Evolutionary conservation across 1,140 invertebrate species (phyloP).

Genomic region (Drosophila virilis): DNA sequence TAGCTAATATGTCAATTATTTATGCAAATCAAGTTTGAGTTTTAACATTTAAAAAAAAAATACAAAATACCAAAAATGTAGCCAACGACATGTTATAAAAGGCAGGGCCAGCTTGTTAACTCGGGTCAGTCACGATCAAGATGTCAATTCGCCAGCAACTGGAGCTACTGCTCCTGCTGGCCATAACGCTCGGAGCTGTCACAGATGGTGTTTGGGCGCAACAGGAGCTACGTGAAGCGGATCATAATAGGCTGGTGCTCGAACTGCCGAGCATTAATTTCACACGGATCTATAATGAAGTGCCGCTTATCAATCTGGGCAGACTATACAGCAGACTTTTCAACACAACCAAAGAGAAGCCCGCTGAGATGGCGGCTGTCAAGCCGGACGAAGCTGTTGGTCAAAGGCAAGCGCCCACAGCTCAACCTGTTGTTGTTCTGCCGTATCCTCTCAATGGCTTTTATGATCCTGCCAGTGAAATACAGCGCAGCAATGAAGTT

Average conservation of each 20-base stretch:
- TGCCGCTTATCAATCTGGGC: conserved; percentile 22
- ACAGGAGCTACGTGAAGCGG: conserved; percentile 10
- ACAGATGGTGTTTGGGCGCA: neutral
- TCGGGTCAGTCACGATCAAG: conserved; percentile 12
- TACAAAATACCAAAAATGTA: conserved; percentile 26
- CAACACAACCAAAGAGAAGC: conserved; percentile 7
- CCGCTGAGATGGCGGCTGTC: neutral
- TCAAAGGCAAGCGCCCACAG: no score
- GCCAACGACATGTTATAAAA: conserved; percentile 23
- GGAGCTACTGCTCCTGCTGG: neutral
- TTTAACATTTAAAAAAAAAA: no score
- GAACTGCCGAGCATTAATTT: conserved; percentile 42
- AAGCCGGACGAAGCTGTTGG: neutral
- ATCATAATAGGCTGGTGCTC: conserved; percentile 12
- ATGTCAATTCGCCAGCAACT: conserved; percentile 2
- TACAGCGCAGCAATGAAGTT: neutral
- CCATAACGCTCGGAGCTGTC: neutral
- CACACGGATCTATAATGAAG: conserved; percentile 36
- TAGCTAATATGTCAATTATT: conserved; percentile 17
- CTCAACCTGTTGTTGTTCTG: neutral
- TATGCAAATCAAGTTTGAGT: no score
- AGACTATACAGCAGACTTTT: conserved; percentile 28
- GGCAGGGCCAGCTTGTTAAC: neutral
- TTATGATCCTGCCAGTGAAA: neutral
- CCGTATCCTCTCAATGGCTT: neutral